Evolutionary conservation across 2,888 invertebrate species (phyloP).

Genomic region (Agrilus cyanescens): DNA sequence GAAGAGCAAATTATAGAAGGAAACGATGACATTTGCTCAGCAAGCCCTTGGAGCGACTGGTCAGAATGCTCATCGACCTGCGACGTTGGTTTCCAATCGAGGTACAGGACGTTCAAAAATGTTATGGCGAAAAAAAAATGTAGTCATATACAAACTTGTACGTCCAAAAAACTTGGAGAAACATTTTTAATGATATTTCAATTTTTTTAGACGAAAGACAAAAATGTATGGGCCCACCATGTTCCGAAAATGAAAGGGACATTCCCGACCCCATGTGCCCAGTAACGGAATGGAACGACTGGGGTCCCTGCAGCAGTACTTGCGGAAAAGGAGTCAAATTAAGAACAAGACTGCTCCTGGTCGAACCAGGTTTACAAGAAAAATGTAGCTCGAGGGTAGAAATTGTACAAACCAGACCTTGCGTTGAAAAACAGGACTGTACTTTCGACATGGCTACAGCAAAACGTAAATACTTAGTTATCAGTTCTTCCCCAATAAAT

Average conservation of each 20-base stretch:
- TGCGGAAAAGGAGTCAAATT: conserved; percentile 72
- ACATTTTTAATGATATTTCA: background rate
- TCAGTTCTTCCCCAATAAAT: background rate
- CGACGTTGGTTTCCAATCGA: conserved; percentile 63
- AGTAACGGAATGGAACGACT: conserved; percentile 81
- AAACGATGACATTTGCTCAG: conserved; percentile 47
- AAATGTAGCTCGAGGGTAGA: conserved; percentile 57
- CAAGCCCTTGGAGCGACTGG: conserved; percentile 67
- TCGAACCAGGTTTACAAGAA: conserved; percentile 51
- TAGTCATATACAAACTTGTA: conserved; percentile 55
- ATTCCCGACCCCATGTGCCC: conserved; percentile 54
- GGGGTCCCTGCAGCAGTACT: conserved; percentile 83
- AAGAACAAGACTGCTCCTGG: conserved; percentile 58
- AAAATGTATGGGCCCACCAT: conserved; percentile 64
- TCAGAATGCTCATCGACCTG: conserved; percentile 81
- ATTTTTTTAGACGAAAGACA: conserved; percentile 60
- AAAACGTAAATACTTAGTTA: conserved; percentile 43
- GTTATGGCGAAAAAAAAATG: conserved; percentile 72
- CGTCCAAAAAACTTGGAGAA: conserved; percentile 10
- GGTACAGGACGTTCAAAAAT: conserved; percentile 62
- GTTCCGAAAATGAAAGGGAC: conserved; percentile 44
- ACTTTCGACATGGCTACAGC: conserved; percentile 62
- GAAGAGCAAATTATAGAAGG: conserved; percentile 21
- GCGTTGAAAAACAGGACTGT: conserved; percentile 56
- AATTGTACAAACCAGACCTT: conserved; percentile 64